Evolutionary conservation across 2,113 vertebrate genomes (phyloP).

Genomic region (Tichodroma muraria): DNA sequence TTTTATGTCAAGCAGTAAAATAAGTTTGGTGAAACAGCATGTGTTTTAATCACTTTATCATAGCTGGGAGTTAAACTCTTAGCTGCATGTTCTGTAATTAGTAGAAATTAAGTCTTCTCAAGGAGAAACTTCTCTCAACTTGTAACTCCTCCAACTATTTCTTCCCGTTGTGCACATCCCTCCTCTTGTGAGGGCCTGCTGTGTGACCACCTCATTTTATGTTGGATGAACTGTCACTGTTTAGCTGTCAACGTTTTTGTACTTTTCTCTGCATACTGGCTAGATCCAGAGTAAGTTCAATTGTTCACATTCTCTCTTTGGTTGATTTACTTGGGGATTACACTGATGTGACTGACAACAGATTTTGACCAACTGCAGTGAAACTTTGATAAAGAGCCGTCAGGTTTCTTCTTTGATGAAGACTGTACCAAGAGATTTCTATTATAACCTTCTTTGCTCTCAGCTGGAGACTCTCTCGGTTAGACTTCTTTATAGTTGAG

Average conservation of each 20-base stretch:
- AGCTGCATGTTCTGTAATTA: background rate
- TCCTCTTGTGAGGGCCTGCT: background rate
- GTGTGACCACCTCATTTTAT: background rate
- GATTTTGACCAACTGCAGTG: background rate
- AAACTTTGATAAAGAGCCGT: background rate
- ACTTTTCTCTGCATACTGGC: background rate
- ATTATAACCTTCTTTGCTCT: conserved; percentile 4
- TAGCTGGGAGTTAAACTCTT: background rate
- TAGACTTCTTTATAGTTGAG: background rate
- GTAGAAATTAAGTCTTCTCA: background rate
- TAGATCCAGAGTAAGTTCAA: background rate
- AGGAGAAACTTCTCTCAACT: background rate
- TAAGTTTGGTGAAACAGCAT: background rate
- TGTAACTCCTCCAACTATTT: background rate
- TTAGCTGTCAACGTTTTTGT: background rate
- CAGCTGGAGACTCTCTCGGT: background rate
- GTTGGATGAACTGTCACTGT: background rate
- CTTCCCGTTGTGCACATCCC: background rate
- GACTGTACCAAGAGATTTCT: conserved; percentile 10
- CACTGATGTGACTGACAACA: background rate
- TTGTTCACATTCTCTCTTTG: background rate
- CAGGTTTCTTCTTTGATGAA: conserved; percentile 7
- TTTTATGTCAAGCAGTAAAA: background rate
- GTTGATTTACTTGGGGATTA: background rate
- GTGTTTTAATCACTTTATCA: background rate